These are phyloP conservation scores for Mormyrops boulengeri DNA, from an alignment of 2,797 vertebrate genomes.

Conservation along the genomic window DNA sequence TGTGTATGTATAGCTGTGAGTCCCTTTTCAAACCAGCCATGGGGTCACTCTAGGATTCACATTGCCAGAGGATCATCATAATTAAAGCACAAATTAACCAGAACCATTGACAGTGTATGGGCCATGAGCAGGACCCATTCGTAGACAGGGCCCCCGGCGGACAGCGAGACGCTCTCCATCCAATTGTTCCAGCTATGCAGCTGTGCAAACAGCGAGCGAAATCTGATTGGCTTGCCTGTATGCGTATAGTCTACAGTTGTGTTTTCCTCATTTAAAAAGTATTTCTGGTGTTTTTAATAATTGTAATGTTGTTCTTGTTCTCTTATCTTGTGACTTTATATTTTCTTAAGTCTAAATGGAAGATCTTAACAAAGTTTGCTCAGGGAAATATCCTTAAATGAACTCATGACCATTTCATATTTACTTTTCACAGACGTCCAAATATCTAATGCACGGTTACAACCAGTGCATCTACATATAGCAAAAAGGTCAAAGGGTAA, in stretches of 20 bases:
- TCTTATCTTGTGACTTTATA: constrained; percentile 14
- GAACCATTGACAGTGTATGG: not conserved
- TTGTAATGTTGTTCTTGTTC: not conserved
- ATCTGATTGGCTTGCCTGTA: not conserved
- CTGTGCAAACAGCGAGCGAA: constrained; percentile 38
- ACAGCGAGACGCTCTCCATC: constrained; percentile 12
- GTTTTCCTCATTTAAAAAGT: not conserved
- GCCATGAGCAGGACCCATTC: not conserved
- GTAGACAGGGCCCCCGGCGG: not conserved
- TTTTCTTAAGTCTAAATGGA: constrained; percentile 14
- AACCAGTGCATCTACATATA: not conserved
- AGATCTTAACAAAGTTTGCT: constrained; percentile 15
- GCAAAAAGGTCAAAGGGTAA: not conserved
- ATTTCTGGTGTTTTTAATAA: not conserved
- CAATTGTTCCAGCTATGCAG: constrained; percentile 32
- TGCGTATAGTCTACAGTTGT: not conserved
- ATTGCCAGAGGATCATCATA: not conserved
- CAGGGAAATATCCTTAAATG: not conserved
- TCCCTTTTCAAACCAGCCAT: not conserved
- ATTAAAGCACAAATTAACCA: not conserved
- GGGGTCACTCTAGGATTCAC: not conserved
- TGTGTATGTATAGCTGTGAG: not conserved
- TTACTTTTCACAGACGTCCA: not conserved
- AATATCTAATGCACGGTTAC: not conserved
- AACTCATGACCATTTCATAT: not conserved